These are phyloP conservation scores for Borostomias antarcticus DNA, from an alignment of 2,797 vertebrate species.

Conservation along the genomic window DNA sequence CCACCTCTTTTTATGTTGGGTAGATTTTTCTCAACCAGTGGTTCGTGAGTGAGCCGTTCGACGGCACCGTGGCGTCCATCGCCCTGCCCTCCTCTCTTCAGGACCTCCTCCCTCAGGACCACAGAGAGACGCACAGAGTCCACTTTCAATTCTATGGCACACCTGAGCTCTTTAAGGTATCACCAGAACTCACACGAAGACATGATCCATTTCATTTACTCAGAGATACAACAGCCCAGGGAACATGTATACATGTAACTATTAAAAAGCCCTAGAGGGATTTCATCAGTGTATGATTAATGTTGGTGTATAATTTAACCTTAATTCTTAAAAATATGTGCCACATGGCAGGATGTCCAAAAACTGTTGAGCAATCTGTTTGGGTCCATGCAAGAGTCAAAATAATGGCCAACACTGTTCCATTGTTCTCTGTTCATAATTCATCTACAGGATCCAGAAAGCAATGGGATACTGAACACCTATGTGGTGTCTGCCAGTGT, in stretches of 20 bases:
- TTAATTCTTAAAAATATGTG: background rate
- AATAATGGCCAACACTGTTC: background rate
- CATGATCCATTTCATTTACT: too few relatives aligned
- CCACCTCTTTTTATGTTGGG: constrained; percentile 40
- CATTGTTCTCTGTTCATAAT: background rate
- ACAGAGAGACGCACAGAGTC: constrained; percentile 69
- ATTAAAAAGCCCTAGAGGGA: too few relatives aligned
- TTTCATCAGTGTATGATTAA: too few relatives aligned
- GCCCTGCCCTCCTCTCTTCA: constrained; percentile 78
- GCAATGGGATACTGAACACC: constrained; percentile 70
- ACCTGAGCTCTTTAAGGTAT: constrained; percentile 83
- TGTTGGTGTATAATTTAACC: too few relatives aligned
- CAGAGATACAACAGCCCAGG: too few relatives aligned
- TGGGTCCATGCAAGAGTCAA: too few relatives aligned
- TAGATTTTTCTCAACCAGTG: constrained; percentile 75
- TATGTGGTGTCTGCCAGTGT: constrained; percentile 86
- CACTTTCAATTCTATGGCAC: constrained; percentile 88
- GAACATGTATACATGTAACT: too few relatives aligned
- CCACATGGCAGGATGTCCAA: background rate
- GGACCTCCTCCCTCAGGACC: constrained; percentile 55
- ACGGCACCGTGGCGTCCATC: constrained; percentile 71
- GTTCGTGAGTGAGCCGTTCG: constrained; percentile 53
- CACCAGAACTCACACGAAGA: background rate
- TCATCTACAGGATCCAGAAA: constrained; percentile 66
- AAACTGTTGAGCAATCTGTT: too few relatives aligned